These are phyloP conservation scores for Oxyteleia sp. DNA, from an alignment of 2,888 invertebrate genomes.

Conservation along the genomic window DNA sequence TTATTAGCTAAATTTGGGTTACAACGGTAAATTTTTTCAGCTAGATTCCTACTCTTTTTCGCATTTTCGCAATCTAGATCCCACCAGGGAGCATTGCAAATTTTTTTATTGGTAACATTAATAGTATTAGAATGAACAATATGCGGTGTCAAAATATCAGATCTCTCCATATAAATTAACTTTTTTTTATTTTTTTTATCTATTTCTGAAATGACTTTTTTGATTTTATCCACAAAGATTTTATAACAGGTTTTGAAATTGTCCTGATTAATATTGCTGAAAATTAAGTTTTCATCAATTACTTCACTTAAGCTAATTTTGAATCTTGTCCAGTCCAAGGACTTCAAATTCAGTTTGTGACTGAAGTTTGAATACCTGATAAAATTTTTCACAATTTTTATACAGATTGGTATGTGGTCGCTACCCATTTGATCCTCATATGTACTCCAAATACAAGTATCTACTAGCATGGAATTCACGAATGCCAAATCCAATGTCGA, in stretches of 20 bases:
- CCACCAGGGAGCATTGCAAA: slow-evolving; percentile 33
- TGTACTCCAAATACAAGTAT: neutral
- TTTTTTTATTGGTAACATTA: too few species aligned
- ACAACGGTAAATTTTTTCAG: slow-evolving; percentile 18
- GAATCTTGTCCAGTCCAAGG: neutral
- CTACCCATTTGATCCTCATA: neutral
- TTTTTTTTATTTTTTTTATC: neutral
- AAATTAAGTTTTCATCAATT: neutral
- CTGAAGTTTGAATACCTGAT: neutral
- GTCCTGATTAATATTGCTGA: too few species aligned
- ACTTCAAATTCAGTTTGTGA: neutral
- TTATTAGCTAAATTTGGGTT: neutral
- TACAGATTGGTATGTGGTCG: neutral
- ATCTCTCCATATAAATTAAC: neutral
- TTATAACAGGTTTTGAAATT: too few species aligned
- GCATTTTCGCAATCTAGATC: slow-evolving; percentile 16
- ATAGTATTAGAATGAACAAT: neutral
- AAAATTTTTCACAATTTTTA: neutral
- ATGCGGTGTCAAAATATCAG: neutral
- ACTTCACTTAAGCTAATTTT: too few species aligned
- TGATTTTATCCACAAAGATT: neutral
- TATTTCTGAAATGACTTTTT: neutral
- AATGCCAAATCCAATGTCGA: neutral
- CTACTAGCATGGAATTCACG: neutral
- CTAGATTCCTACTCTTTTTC: slow-evolving; percentile 7